Conservation (phyloP, 1,140 invertebrate genomes). For the Ooceraea biroi region DNA sequence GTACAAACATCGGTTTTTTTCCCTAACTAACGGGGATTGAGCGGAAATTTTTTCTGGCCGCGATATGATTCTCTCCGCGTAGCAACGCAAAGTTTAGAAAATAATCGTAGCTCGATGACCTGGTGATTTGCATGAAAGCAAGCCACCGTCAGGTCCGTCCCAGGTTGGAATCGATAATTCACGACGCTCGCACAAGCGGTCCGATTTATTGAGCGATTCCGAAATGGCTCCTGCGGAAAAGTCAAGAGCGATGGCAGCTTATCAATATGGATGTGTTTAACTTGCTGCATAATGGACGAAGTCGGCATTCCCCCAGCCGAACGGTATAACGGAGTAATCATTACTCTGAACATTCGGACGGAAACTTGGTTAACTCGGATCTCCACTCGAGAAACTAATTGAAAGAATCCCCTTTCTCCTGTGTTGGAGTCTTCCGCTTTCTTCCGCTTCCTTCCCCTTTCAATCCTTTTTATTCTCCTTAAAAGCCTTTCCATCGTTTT, state of each 20-base stretch:
- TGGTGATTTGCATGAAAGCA: slow-evolving; percentile 39
- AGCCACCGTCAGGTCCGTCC: slow-evolving; percentile 2
- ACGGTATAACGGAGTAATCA: slow-evolving; percentile 67
- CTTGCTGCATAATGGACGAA: slow-evolving; percentile 78
- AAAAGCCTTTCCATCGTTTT: slow-evolving; percentile 14
- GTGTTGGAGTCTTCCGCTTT: slow-evolving; percentile 14
- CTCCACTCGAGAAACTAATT: slow-evolving; percentile 73
- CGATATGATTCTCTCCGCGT: neutral
- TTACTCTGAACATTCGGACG: slow-evolving; percentile 61
- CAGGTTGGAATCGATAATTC: slow-evolving; percentile 49
- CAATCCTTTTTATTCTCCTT: slow-evolving; percentile 19
- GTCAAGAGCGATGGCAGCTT: slow-evolving; percentile 62
- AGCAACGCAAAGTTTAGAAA: slow-evolving; percentile 12
- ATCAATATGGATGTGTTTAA: slow-evolving; percentile 80
- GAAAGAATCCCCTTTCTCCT: slow-evolving; percentile 61
- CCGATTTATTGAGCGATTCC: slow-evolving; percentile 65
- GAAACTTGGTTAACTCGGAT: slow-evolving; percentile 71
- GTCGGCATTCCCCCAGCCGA: slow-evolving; percentile 46
- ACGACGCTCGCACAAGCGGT: slow-evolving; percentile 8
- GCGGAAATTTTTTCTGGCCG: neutral
- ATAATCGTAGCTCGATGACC: slow-evolving; percentile 34
- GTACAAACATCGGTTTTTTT: neutral
- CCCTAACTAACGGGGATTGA: too few relatives aligned
- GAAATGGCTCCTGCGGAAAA: slow-evolving; percentile 50
- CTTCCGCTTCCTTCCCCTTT: neutral